phyloP scores from a whole-genome alignment of 2,888 invertebrate species.

The Cataglyphis albicans region DNA sequence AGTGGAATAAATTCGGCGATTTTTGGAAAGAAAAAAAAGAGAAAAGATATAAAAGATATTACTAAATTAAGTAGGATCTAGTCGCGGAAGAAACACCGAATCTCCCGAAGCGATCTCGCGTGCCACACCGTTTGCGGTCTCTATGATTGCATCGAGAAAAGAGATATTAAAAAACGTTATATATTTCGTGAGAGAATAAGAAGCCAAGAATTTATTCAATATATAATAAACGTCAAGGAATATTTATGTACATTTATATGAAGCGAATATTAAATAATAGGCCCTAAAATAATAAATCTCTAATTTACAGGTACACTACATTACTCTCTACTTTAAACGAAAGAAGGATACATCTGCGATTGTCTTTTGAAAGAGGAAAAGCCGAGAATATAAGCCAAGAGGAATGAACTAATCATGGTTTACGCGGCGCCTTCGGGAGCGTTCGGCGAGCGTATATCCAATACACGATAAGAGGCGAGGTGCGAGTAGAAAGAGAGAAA shows the following conservation, averaged over 20 bases:
- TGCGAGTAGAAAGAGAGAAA: neutral
- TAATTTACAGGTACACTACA: neutral
- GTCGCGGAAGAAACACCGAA: neutral
- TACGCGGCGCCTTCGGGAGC: slow-evolving; percentile 38
- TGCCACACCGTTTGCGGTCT: neutral
- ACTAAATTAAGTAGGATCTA: neutral
- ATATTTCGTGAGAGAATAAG: neutral
- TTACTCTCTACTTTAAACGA: neutral
- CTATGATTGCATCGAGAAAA: neutral
- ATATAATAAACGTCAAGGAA: neutral
- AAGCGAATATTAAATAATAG: neutral
- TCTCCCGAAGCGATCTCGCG: neutral
- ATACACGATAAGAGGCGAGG: slow-evolving; percentile 21
- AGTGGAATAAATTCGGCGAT: neutral
- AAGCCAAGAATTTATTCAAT: neutral
- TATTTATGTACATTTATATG: neutral
- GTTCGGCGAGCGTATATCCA: slow-evolving; percentile 15
- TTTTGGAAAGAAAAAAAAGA: no score
- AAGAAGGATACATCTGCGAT: neutral
- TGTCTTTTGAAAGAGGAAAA: neutral
- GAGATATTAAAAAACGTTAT: neutral
- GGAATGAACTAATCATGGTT: neutral
- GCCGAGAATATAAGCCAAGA: neutral
- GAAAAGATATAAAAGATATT: neutral
- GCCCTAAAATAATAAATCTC: neutral